These are phyloP conservation scores for Hydrophis major DNA, from an alignment of 2,797 vertebrate species.

Conservation along the genomic window DNA sequence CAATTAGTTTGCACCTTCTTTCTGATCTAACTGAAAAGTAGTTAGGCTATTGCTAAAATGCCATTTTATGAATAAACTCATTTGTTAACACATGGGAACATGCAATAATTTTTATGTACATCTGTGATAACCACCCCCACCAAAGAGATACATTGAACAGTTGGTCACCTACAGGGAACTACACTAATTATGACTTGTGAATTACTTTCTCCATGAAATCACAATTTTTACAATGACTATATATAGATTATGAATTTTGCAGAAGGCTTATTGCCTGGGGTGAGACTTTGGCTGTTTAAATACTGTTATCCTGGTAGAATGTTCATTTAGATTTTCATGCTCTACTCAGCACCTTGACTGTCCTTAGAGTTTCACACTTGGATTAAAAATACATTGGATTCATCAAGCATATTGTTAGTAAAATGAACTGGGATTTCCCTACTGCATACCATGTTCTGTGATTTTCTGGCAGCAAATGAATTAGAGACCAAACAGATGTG, in stretches of 20 bases:
- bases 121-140: conserved; percentile 38
- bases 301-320: conserved; percentile 58
- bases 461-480: conserved; percentile 60
- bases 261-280: conserved; percentile 61
- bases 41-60: not conserved
- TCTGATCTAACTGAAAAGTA: not conserved
- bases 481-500: conserved; percentile 50
- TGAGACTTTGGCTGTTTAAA: conserved; percentile 67
- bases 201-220: conserved; percentile 65
- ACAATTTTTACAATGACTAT: conserved; percentile 65
- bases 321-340: conserved; percentile 66
- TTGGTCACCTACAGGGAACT: conserved; percentile 32
- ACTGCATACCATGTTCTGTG: conserved; percentile 47
- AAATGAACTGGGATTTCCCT: conserved; percentile 60
- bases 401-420: conserved; percentile 59
- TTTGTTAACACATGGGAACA: conserved; percentile 45
- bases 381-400: conserved; percentile 66
- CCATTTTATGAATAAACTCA: not conserved
- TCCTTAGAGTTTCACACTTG: conserved; percentile 62
- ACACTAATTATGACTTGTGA: conserved; percentile 62
- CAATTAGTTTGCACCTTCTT: not conserved
- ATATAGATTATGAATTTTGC: conserved; percentile 63
- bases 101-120: conserved; percentile 23
- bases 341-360: conserved; percentile 60
- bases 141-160: conserved; percentile 52